Conservation (phyloP, 92 coral and sea anemone species). For the Isaurus tuberculatus region DNA sequence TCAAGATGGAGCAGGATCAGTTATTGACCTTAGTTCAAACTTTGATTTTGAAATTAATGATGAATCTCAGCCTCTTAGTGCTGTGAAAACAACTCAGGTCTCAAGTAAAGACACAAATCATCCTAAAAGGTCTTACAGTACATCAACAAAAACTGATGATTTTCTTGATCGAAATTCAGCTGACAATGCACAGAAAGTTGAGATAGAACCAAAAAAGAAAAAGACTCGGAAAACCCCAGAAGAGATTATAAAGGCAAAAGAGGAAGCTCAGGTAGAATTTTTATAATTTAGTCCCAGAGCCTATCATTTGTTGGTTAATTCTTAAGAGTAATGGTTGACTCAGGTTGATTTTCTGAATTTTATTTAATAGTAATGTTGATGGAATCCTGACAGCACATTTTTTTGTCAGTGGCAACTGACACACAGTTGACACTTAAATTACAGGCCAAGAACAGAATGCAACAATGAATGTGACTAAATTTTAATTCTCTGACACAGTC, state of each 20-base stretch:
- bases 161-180: neutral
- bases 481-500: too few relatives aligned
- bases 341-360: too few relatives aligned
- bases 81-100: neutral
- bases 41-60: slow-evolving; percentile 23
- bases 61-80: slow-evolving; percentile 7
- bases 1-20: neutral
- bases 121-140: slow-evolving; percentile 32
- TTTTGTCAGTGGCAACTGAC: too few relatives aligned
- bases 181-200: neutral
- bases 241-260: slow-evolving; percentile 32
- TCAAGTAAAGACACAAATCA: neutral
- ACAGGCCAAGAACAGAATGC: too few relatives aligned
- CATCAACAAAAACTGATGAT: slow-evolving; percentile 30
- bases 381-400: too few relatives aligned
- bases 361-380: too few relatives aligned
- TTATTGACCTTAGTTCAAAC: neutral
- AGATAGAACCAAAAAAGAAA: slow-evolving; percentile 27
- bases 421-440: too few relatives aligned
- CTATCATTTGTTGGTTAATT: too few relatives aligned
- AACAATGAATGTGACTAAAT: too few relatives aligned
- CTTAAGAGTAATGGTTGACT: too few relatives aligned
- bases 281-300: neutral
- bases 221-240: slow-evolving; percentile 47
- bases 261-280: slow-evolving; percentile 45